These are phyloP conservation scores for Sphenopsis melanotis DNA, from an alignment of 2,797 vertebrate genomes.

Conservation along the genomic window DNA sequence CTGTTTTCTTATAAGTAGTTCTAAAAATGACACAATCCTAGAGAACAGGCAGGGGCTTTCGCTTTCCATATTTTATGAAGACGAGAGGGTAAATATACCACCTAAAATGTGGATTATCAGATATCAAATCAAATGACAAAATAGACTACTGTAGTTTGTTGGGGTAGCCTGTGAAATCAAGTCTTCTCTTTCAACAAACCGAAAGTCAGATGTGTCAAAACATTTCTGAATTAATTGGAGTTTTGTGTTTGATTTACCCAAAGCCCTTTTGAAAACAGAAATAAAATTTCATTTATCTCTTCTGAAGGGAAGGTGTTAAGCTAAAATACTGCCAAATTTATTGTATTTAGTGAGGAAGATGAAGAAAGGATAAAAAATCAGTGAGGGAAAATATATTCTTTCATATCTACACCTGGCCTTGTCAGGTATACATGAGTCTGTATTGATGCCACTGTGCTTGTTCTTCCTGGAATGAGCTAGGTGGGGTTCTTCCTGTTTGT, in stretches of 20 bases:
- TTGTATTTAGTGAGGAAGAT: background rate
- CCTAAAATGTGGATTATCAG: background rate
- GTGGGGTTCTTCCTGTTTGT: background rate
- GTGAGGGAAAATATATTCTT: background rate
- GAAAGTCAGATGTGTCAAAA: background rate
- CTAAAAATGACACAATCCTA: constrained; percentile 13
- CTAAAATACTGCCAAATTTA: background rate
- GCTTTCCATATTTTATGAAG: background rate
- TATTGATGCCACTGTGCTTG: background rate
- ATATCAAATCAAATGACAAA: background rate
- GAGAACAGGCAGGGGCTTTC: background rate
- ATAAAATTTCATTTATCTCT: background rate
- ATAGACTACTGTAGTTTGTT: background rate
- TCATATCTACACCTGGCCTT: background rate
- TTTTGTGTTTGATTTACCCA: background rate
- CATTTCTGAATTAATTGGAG: background rate
- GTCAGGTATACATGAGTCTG: background rate
- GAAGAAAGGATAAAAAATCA: background rate
- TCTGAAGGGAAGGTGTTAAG: background rate
- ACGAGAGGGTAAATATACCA: background rate
- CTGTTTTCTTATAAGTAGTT: constrained; percentile 5
- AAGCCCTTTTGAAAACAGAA: background rate
- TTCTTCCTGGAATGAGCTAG: background rate
- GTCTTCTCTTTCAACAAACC: background rate
- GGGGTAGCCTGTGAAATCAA: rapidly evolving